These are phyloP conservation scores for Formica selysi DNA, from an alignment of 1,140 invertebrate species.

Conservation along the genomic window DNA sequence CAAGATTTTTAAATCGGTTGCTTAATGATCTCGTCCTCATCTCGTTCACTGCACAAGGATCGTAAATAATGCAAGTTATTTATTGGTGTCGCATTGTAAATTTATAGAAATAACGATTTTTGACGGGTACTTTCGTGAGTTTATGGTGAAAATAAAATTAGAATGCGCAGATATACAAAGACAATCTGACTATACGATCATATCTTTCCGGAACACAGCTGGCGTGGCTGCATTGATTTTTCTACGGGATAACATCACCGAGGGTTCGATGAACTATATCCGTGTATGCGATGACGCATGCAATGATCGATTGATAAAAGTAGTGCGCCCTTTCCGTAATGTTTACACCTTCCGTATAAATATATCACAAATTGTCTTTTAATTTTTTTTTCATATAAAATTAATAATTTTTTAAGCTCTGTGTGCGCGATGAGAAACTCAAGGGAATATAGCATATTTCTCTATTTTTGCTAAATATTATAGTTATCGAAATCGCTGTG, in stretches of 20 bases:
- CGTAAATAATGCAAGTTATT: background rate
- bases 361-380: background rate
- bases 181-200: background rate
- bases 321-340: background rate
- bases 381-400: background rate
- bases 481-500: too few relatives aligned
- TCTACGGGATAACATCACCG: background rate
- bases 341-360: background rate
- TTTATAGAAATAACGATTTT: background rate
- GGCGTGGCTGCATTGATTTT: constrained; percentile 39
- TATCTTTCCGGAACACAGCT: background rate
- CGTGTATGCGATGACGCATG: background rate
- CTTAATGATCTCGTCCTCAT: too few relatives aligned
- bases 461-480: background rate
- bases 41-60: too few relatives aligned
- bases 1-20: background rate
- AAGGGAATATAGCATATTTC: background rate
- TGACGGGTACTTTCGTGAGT: background rate
- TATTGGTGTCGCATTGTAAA: background rate
- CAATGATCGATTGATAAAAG: constrained; percentile 3
- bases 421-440: background rate
- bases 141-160: background rate
- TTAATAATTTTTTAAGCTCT: background rate
- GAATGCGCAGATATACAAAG: too few relatives aligned
- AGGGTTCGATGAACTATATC: constrained; percentile 13